Percentiles rank a stretch among this genome's conserved stretches.
Conservation (phyloP, 2,797 vertebrate species). For the Halcyon badia region DNA sequence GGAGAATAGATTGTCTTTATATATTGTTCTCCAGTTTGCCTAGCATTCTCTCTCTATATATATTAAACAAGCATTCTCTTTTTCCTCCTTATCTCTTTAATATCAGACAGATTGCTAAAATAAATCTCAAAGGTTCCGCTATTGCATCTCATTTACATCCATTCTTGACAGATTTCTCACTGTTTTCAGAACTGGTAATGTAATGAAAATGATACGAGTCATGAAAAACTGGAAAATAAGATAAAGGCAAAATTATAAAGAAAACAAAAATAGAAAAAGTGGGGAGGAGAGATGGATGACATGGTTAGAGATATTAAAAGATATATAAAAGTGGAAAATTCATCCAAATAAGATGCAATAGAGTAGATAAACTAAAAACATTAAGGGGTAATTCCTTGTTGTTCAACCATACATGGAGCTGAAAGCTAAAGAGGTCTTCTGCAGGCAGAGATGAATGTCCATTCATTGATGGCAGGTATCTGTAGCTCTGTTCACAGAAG, state of each 20-base stretch:
- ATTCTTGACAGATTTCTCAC: constrained; percentile 6
- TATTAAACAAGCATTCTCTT: constrained; percentile 16
- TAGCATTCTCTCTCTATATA: neutral
- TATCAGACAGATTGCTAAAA: constrained; percentile 2
- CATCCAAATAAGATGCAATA: neutral
- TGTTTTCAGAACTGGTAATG: constrained; percentile 7
- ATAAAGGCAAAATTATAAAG: constrained; percentile 5
- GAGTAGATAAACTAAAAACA: neutral
- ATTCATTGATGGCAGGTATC: neutral
- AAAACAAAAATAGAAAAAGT: constrained; percentile 4
- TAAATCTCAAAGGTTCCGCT: constrained; percentile 21
- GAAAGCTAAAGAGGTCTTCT: neutral
- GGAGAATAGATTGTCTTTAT: neutral
- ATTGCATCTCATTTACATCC: neutral
- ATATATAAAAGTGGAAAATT: neutral
- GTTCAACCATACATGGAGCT: neutral
- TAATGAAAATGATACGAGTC: neutral
- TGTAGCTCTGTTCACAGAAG: neutral
- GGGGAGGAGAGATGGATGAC: neutral
- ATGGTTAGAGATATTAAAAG: neutral
- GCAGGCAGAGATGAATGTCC: neutral
- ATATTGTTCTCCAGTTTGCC: neutral
- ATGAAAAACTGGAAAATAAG: neutral
- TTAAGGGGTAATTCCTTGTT: neutral
- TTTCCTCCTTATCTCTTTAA: constrained; percentile 8